These are phyloP conservation scores for Polymixis flavicincta DNA, from an alignment of 2,888 invertebrate species.

Conservation along the genomic window DNA sequence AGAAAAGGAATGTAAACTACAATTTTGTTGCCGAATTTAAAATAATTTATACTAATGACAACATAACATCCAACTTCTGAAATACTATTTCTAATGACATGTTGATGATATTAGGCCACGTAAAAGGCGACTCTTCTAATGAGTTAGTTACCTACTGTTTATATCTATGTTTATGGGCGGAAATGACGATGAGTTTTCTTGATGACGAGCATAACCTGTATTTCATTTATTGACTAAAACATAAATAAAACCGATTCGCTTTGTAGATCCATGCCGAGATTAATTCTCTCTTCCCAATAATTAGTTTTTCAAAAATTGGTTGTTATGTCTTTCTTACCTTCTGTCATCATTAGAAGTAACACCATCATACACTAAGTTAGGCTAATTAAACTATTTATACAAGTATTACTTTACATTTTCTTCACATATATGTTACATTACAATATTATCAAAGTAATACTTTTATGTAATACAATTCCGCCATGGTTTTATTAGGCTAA, in stretches of 20 bases:
- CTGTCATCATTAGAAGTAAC: constrained; percentile 62
- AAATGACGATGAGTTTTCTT: constrained; percentile 24
- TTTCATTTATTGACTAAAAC: constrained; percentile 55
- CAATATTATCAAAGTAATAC: constrained; percentile 82
- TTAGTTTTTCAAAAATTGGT: constrained; percentile 53
- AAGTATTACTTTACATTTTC: constrained; percentile 75
- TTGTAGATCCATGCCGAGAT: constrained; percentile 21
- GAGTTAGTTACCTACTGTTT: constrained; percentile 22
- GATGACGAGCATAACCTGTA: constrained; percentile 31
- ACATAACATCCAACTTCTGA: constrained; percentile 51
- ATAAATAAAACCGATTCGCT: constrained; percentile 51
- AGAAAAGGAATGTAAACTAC: constrained; percentile 71
- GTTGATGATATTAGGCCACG: constrained; percentile 31
- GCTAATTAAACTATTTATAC: constrained; percentile 72
- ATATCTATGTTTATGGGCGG: constrained; percentile 40
- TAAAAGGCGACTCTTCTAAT: constrained; percentile 7
- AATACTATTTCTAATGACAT: constrained; percentile 48
- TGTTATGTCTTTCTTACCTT: constrained; percentile 29
- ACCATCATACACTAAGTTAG: constrained; percentile 67
- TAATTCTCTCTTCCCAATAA: neutral
- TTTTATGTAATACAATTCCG: constrained; percentile 82
- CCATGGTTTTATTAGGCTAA: constrained; percentile 52
- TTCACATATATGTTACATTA: constrained; percentile 72
- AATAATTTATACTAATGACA: constrained; percentile 41
- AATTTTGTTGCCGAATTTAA: constrained; percentile 52